phyloP scores from a whole-genome alignment of 2,113 vertebrate species.

The Lynx canadensis region DNA sequence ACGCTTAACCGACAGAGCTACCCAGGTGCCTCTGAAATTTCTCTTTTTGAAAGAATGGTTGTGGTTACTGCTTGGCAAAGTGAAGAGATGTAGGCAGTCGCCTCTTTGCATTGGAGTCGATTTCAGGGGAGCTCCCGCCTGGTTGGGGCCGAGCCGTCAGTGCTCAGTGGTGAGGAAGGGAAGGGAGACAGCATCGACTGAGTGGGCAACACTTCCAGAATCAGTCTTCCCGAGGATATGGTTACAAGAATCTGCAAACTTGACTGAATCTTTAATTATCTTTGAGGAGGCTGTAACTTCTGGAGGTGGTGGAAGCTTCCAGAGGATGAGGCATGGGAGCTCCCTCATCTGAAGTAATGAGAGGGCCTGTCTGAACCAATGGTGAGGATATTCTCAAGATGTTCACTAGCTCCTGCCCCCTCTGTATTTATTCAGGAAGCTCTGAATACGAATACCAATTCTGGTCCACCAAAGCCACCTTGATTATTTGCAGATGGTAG shows the following conservation, averaged over 20 bases:
- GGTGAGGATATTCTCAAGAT: not conserved
- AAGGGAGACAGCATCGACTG: not conserved
- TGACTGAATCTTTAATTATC: constrained; percentile 63
- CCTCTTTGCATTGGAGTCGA: fast-evolving
- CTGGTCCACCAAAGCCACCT: not conserved
- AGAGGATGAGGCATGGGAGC: not conserved
- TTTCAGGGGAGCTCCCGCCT: not conserved
- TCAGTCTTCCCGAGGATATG: not conserved
- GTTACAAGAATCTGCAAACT: constrained; percentile 12
- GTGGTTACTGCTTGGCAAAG: not conserved
- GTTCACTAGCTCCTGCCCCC: not conserved
- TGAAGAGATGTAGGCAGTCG: fast-evolving
- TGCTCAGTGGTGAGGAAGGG: not conserved
- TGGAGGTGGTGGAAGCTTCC: constrained; percentile 60
- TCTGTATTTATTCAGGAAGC: not conserved
- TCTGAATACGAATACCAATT: not conserved
- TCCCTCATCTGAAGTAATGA: not conserved
- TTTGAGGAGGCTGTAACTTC: constrained; percentile 13
- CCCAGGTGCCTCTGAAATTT: not conserved
- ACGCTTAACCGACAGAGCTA: too few species aligned
- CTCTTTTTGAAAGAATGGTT: not conserved
- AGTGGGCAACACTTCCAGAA: fast-evolving
- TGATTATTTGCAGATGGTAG: not conserved
- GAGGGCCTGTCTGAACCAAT: not conserved
- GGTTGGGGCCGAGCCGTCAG: not conserved